These are phyloP conservation scores for Cochlearius cochlearius DNA, from an alignment of 2,113 vertebrate species.

Conservation along the genomic window DNA sequence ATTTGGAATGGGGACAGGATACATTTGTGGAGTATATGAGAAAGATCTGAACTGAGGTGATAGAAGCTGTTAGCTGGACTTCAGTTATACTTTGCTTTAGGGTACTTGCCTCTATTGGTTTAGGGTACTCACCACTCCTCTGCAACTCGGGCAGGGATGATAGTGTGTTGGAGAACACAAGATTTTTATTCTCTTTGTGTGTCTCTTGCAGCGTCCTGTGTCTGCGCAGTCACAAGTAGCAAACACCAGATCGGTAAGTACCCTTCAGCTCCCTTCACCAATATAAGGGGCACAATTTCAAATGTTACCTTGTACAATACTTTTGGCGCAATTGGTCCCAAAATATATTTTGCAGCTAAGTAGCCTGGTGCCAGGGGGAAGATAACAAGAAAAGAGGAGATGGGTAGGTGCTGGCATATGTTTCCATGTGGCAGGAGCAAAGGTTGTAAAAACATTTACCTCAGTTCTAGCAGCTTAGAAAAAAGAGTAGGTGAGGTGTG, in stretches of 20 bases:
- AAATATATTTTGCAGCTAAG: background rate
- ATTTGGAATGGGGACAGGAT: background rate
- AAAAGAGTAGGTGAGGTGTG: background rate
- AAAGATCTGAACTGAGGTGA: background rate
- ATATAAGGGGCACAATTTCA: background rate
- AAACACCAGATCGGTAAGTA: conserved; percentile 72
- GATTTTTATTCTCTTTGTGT: conserved; percentile 60
- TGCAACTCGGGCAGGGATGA: background rate
- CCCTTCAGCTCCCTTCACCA: background rate
- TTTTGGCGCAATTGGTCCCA: background rate
- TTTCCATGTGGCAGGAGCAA: background rate
- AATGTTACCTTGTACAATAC: background rate
- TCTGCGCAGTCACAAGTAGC: conserved; percentile 69
- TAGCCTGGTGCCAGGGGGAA: background rate
- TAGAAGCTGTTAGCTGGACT: background rate
- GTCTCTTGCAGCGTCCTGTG: conserved; percentile 73
- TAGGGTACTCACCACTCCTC: background rate
- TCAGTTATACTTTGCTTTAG: background rate
- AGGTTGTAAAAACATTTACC: background rate
- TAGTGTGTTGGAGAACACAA: background rate
- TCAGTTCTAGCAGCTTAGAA: background rate
- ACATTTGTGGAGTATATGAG: background rate
- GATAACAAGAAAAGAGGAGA: background rate
- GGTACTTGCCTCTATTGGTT: background rate
- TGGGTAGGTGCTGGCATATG: background rate